Conservation (phyloP, 2,888 invertebrate species). For the Ornithoptera priamus region DNA sequence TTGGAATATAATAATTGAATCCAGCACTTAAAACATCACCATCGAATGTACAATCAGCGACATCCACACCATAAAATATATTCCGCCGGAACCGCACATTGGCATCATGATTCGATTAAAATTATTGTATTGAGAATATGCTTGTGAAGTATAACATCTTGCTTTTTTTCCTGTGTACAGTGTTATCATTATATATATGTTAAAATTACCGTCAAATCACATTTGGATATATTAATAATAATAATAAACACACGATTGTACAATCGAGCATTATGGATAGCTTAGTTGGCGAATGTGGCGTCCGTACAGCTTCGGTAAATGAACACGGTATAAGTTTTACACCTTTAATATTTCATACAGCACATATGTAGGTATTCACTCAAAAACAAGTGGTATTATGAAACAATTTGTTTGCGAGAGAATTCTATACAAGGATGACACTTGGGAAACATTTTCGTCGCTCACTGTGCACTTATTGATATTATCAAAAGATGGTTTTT, state of each 20-base stretch:
- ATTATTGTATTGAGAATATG: too few relatives aligned
- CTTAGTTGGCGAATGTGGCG: conserved; percentile 76
- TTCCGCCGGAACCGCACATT: too few relatives aligned
- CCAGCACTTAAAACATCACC: conserved; percentile 61
- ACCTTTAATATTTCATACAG: conserved; percentile 56
- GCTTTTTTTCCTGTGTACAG: too few relatives aligned
- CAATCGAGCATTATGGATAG: conserved; percentile 67
- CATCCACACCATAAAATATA: neutral
- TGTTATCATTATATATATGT: too few relatives aligned
- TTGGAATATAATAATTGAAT: conserved; percentile 77
- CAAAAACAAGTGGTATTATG: conserved; percentile 48
- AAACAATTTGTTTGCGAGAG: too few relatives aligned
- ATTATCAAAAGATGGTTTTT: conserved; percentile 47
- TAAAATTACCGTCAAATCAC: too few relatives aligned
- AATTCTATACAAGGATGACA: conserved; percentile 43
- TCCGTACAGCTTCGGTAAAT: conserved; percentile 71
- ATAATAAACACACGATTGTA: conserved; percentile 49
- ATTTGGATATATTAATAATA: conserved; percentile 9
- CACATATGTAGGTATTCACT: conserved; percentile 68
- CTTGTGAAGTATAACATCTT: too few relatives aligned
- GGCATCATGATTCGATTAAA: too few relatives aligned
- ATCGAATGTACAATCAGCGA: conserved; percentile 69
- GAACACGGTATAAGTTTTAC: conserved; percentile 59
- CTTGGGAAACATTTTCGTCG: conserved; percentile 46
- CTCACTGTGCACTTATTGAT: conserved; percentile 51